Evolutionary conservation across 2,113 vertebrate genomes (phyloP).

Genomic region (Petrocephalus microphthalmus): DNA sequence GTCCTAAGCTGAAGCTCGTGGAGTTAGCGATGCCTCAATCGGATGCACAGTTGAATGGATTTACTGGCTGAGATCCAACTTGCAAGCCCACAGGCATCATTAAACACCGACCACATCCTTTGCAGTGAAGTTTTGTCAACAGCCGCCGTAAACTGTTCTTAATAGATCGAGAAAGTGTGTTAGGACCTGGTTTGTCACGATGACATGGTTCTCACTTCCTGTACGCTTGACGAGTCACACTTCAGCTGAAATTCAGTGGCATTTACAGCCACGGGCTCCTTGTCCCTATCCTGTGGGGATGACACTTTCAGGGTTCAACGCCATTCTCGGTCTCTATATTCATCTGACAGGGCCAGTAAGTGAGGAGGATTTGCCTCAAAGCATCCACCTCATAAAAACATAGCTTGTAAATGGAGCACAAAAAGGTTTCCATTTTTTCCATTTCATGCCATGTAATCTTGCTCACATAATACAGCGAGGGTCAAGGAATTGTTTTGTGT

Average conservation of each 20-base stretch:
- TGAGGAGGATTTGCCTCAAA: background rate
- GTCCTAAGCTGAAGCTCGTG: background rate
- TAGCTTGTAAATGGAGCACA: background rate
- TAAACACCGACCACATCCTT: background rate
- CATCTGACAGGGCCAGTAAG: background rate
- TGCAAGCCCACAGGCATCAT: background rate
- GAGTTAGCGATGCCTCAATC: background rate
- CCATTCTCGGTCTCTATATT: background rate
- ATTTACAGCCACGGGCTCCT: background rate
- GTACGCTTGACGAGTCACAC: background rate
- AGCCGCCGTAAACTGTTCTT: background rate
- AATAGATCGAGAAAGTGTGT: background rate
- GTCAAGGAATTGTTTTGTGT: conserved; percentile 8
- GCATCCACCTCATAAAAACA: background rate
- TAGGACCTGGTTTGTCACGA: background rate
- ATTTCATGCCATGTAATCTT: background rate
- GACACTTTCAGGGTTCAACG: background rate
- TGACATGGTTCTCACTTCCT: background rate
- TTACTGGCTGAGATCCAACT: background rate
- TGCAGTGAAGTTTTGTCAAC: background rate
- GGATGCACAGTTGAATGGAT: background rate
- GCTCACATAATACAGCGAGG: background rate
- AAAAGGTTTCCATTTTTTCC: background rate
- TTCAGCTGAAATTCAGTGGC: background rate
- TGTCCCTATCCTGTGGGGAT: background rate